These are phyloP conservation scores for Nephrotoma flavescens DNA, from an alignment of 2,888 invertebrate genomes.

Conservation along the genomic window DNA sequence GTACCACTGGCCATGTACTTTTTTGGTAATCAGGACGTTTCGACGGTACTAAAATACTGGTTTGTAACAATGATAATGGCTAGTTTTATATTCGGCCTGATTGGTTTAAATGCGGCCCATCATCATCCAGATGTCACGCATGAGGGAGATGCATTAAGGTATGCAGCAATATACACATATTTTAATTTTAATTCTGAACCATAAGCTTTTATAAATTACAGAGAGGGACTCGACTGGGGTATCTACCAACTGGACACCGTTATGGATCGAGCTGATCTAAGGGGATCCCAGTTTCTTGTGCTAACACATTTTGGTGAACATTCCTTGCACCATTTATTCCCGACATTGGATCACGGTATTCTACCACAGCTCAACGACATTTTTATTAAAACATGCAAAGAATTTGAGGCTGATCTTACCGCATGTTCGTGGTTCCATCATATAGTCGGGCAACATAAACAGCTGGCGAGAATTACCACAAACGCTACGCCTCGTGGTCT, in stretches of 20 bases:
- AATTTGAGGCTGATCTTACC: conserved; percentile 27
- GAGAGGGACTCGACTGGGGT: conserved; percentile 54
- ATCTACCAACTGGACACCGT: conserved; percentile 59
- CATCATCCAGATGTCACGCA: conserved; percentile 68
- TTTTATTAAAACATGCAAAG: conserved; percentile 25
- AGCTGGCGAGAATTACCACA: conserved; percentile 35
- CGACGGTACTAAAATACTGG: conserved; percentile 33
- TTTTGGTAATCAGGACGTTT: conserved; percentile 21
- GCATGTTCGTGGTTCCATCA: conserved; percentile 42
- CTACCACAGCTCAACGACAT: conserved; percentile 49
- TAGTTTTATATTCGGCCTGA: conserved; percentile 44
- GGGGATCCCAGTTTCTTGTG: conserved; percentile 47
- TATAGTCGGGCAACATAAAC: conserved; percentile 49
- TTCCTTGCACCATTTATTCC: conserved; percentile 64
- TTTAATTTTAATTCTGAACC: neutral
- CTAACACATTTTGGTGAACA: conserved; percentile 66
- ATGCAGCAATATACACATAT: conserved; percentile 10
- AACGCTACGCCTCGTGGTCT: conserved; percentile 27
- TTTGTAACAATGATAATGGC: conserved; percentile 36
- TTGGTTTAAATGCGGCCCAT: conserved; percentile 61
- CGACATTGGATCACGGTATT: conserved; percentile 62
- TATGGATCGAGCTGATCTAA: conserved; percentile 52
- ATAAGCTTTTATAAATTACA: neutral
- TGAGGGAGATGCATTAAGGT: conserved; percentile 58
- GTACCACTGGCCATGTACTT: conserved; percentile 33